Evolutionary conservation across 2,113 vertebrate genomes (phyloP), one percentile per base, ranked within the genome.

Genomic region (Chlorodrepanis virens): DNA sequence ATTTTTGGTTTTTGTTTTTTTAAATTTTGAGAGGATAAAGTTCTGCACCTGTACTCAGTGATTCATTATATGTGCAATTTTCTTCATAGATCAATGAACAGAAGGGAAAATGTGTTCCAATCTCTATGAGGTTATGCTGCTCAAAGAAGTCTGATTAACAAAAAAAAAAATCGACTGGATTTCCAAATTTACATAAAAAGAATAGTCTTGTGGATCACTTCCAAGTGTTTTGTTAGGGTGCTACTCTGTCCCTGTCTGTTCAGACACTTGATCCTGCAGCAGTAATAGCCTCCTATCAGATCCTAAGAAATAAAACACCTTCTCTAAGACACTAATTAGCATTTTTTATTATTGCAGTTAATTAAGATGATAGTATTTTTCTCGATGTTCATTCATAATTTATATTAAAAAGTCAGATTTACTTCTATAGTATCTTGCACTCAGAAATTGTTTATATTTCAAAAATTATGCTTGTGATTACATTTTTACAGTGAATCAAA

Each of bases 211-310:
- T 96, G 97, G 94, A 93, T 52, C 31, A 24, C 52, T 95, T 96
- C 93, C 93, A 97, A 91, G 59, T 94, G 94, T 93, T 96, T 97
- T 96, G 96, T 96, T 96, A 89, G 87, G 78, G 53, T 78, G 33
- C 54, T 89, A 6, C 72, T 93, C 45, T 69, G 83, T 94, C 45
- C 14, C 33, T 71, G 5, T 44, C 44, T 85, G 31, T 87, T 95
- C 77, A 90, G 97, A 97, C 77, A 98, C 87, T 91, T 93, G 98
- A 98, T 96, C 96, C 67, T 69, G 45, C 69, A 81, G 75, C 29
- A 87, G 85, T 94, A 93, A 94, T 88, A 95, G 94, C 67, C 93
- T 96, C 80, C 77, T 97, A 79, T 90, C 86, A 85, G 94, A 95
- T 83, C 83, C 63, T 94, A 93, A 94, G 97, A 93, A 97, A 95